Conservation (phyloP, 2,797 vertebrate genomes). For the Eutrigla gurnardus region DNA sequence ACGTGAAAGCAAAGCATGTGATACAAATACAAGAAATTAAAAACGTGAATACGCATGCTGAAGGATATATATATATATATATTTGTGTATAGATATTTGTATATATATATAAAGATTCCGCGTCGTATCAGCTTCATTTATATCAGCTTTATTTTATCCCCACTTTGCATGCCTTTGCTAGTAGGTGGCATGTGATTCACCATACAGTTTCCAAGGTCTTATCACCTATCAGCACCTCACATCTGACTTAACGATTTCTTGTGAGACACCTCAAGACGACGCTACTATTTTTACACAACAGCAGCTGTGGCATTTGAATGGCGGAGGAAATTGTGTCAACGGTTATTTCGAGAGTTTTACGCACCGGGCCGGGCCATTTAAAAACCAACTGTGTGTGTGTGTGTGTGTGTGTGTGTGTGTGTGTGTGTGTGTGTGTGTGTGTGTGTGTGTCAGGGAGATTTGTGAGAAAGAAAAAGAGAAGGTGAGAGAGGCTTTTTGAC, state of each 20-base stretch:
- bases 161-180: conserved; percentile 40
- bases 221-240: conserved; percentile 65
- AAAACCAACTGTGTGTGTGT: conserved; percentile 2
- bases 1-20: not conserved
- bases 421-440: conserved; percentile 16
- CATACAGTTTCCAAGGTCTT: conserved; percentile 36
- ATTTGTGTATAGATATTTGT: too few relatives aligned
- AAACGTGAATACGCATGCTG: not conserved
- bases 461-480: conserved; percentile 55
- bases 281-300: conserved; percentile 78
- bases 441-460: too few relatives aligned
- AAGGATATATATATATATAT: too few relatives aligned
- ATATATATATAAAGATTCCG: conserved; percentile 18
- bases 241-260: conserved; percentile 74
- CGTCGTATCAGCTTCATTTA: conserved; percentile 5
- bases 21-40: conserved; percentile 1
- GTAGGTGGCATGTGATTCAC: conserved; percentile 33
- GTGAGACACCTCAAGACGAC: conserved; percentile 68
- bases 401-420: conserved; percentile 8
- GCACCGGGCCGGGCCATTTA: conserved; percentile 38
- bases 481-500: conserved; percentile 54
- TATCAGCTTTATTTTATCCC: conserved; percentile 29
- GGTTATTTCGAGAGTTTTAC: conserved; percentile 82
- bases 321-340: conserved; percentile 67
- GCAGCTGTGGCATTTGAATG: conserved; percentile 81